Evolutionary conservation across 2,113 vertebrate species (phyloP), one percentile per base, ranked within the genome.

Genomic region (Alethe castanea): DNA sequence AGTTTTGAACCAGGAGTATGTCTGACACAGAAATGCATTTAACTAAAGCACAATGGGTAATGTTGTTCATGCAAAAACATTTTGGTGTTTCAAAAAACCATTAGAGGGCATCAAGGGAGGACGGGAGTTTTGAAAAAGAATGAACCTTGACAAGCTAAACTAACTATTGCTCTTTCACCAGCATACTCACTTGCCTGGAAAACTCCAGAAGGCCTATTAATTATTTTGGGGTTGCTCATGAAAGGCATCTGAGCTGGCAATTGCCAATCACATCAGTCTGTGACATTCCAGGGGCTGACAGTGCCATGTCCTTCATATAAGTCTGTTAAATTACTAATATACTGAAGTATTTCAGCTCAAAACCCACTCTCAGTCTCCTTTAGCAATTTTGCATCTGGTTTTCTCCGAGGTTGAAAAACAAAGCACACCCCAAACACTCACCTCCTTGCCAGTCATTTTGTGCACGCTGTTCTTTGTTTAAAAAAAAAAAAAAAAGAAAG

Each of bases 71-170:
- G 96, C 95, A 97, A 96, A 97, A 97, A 95, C 96, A 95, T 97
- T 97, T 96, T 94, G 97, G 95, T 95, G 84, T 81, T 97, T 97
- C 94, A 93, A 96, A 95, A 96, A 97, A 96, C 97, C 97, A 97
- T 97, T 97, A 97, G 97, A 96, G 92, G 67, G 95, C 97, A 97
- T 96, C 97, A 96, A 62, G 97, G 96, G 96, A 97, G 90, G 95
- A 79, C 70, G 84, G 76, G 61, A 88, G 92, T 95, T 97, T 74
- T 97, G 90, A 96, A 97, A 96, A 96, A 94, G 96, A 97, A 97
- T 97, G 95, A 95, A 91, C 96, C 96, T 95, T 97, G 97, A 97
- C 97, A 97, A 93, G 95, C 88, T 96, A 96, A 95, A 86, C 90
- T 87, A 97, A 95, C 91, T 95, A 88, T 62, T 92, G 76, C 84